These are phyloP conservation scores for Allobates femoralis DNA, from an alignment of 2,797 vertebrate genomes.

Conservation along the genomic window DNA sequence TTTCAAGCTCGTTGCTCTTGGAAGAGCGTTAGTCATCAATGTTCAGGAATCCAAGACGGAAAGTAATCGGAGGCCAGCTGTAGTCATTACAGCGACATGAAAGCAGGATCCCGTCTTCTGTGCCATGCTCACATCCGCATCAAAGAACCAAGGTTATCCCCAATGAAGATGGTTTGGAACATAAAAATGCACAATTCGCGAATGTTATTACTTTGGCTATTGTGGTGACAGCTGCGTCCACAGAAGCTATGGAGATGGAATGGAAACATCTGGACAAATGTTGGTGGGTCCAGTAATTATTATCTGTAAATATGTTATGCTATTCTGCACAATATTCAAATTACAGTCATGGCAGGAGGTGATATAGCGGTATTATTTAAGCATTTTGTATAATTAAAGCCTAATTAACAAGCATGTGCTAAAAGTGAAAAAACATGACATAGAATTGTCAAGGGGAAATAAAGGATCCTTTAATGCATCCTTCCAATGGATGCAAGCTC, in stretches of 20 bases:
- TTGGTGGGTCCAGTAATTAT: background rate
- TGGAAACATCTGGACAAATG: background rate
- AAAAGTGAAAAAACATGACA: too few species aligned
- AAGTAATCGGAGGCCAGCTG: conserved; percentile 27
- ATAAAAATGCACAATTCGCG: background rate
- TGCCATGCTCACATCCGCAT: background rate
- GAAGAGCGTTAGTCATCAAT: conserved; percentile 5
- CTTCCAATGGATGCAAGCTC: too few species aligned
- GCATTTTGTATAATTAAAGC: too few species aligned
- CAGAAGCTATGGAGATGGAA: background rate
- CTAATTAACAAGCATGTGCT: too few species aligned
- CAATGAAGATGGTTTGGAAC: background rate
- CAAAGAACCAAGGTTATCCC: background rate
- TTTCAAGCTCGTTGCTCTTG: background rate
- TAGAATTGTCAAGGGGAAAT: too few species aligned
- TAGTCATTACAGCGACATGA: background rate
- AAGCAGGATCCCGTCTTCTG: conserved; percentile 1
- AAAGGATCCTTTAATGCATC: too few species aligned
- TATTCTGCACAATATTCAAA: background rate
- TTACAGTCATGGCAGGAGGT: background rate
- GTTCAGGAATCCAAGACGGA: background rate
- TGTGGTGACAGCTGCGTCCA: background rate
- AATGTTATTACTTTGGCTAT: background rate
- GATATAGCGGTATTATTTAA: too few species aligned
- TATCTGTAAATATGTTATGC: background rate